These are phyloP conservation scores for Sciaenops ocellatus DNA, from an alignment of 2,797 vertebrate species.

Conservation along the genomic window DNA sequence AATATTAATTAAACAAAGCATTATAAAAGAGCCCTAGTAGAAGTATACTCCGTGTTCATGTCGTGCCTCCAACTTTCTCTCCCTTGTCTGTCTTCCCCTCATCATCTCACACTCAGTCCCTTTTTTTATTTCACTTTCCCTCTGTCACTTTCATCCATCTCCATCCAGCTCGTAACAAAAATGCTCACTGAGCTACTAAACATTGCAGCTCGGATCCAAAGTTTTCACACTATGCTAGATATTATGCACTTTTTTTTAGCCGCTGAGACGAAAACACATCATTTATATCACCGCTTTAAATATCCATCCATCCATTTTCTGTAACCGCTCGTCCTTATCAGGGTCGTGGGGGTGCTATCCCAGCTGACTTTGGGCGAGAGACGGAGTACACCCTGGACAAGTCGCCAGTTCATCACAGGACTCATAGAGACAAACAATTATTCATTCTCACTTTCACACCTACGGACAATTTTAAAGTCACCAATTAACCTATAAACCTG, in stretches of 20 bases:
- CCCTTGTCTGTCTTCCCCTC: slow-evolving; percentile 2
- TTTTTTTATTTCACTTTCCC: slow-evolving; percentile 9
- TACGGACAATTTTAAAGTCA: no score
- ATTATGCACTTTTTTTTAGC: neutral
- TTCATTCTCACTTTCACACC: no score
- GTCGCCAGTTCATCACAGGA: no score
- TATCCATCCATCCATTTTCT: neutral
- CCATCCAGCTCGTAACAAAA: no score
- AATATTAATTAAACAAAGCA: neutral
- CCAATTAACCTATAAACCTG: no score
- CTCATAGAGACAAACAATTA: no score
- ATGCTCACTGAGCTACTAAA: slow-evolving; percentile 23
- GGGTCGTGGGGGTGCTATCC: no score
- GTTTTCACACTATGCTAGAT: slow-evolving; percentile 1
- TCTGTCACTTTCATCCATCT: slow-evolving; percentile 2
- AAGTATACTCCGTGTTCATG: neutral
- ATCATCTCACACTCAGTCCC: slow-evolving; percentile 4
- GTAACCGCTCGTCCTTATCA: no score
- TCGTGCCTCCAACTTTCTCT: slow-evolving; percentile 1
- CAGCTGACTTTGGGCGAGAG: no score
- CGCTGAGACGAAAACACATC: neutral
- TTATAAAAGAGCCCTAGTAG: neutral
- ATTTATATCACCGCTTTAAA: neutral
- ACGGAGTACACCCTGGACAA: no score
- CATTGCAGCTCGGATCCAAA: neutral